Evolutionary conservation across 2,113 vertebrate species (phyloP).

Genomic region (Ahaetulla prasina): DNA sequence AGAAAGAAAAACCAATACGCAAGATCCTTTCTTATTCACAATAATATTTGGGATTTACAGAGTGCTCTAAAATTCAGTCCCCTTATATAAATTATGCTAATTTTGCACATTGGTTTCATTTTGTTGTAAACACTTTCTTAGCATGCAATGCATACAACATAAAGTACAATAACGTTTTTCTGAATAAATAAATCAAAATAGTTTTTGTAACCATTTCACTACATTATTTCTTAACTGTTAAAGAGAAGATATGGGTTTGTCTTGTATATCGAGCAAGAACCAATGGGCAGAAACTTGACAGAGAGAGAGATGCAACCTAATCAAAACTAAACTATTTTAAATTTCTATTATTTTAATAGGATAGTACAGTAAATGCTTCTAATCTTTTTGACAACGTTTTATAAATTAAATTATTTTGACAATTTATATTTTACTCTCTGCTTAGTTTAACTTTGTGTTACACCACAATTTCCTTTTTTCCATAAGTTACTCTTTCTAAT

Average conservation of each 20-base stretch:
- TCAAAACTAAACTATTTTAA: background rate
- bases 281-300: background rate
- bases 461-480: background rate
- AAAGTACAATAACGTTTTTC: background rate
- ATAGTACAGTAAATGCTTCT: background rate
- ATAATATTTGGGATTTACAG: background rate
- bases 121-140: background rate
- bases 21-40: background rate
- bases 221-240: too few species aligned
- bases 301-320: background rate
- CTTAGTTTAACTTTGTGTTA: background rate
- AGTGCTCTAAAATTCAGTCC: background rate
- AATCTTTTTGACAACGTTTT: background rate
- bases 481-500: background rate
- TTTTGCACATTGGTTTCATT: background rate
- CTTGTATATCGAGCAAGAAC: background rate
- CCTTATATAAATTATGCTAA: background rate
- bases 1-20: background rate
- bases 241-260: background rate
- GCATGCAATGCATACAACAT: background rate
- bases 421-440: background rate
- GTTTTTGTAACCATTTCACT: too few species aligned
- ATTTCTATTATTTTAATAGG: background rate
- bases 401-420: background rate
- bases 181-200: background rate